A percentile compares a stretch with the other conserved stretches of the same genome.
phyloP scores from a whole-genome alignment of 2,888 invertebrate species.

The Auanema freiburgensis region DNA sequence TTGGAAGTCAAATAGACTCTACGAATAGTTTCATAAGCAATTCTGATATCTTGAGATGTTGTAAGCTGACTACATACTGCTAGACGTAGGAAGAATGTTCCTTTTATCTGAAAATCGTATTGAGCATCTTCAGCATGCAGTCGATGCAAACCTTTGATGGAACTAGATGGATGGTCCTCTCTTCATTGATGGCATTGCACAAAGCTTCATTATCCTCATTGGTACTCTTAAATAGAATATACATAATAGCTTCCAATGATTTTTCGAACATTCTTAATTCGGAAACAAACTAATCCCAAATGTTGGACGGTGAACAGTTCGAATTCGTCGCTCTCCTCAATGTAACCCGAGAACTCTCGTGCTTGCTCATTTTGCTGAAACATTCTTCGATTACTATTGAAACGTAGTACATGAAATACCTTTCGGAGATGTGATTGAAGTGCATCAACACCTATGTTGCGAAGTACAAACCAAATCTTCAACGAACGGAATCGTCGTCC shows the following conservation, averaged over 20 bases:
- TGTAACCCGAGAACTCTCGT: conserved; percentile 76
- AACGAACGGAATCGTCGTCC: conserved; percentile 91
- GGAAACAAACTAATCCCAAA: conserved; percentile 90
- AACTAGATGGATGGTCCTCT: conserved; percentile 68
- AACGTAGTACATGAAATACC: too few species aligned
- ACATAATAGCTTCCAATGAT: too few species aligned
- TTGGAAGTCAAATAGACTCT: conserved; percentile 13
- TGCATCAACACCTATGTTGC: conserved; percentile 88
- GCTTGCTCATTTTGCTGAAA: conserved; percentile 72
- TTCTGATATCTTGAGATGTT: conserved; percentile 64
- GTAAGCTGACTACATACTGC: conserved; percentile 67
- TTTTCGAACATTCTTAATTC: conserved; percentile 73
- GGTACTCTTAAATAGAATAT: conserved; percentile 53
- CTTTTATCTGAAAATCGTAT: conserved; percentile 54
- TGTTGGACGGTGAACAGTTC: conserved; percentile 81
- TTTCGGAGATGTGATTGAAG: conserved; percentile 87
- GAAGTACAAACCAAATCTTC: conserved; percentile 94
- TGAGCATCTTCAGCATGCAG: background rate
- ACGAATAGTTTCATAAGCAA: conserved; percentile 65
- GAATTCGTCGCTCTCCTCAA: conserved; percentile 77
- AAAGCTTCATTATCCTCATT: conserved; percentile 66
- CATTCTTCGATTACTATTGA: background rate
- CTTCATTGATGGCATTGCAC: conserved; percentile 66
- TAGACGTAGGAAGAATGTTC: conserved; percentile 67
- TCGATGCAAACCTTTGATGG: conserved; percentile 60